phyloP scores from a whole-genome alignment of 2,888 invertebrate species.

The Troides aeacus region DNA sequence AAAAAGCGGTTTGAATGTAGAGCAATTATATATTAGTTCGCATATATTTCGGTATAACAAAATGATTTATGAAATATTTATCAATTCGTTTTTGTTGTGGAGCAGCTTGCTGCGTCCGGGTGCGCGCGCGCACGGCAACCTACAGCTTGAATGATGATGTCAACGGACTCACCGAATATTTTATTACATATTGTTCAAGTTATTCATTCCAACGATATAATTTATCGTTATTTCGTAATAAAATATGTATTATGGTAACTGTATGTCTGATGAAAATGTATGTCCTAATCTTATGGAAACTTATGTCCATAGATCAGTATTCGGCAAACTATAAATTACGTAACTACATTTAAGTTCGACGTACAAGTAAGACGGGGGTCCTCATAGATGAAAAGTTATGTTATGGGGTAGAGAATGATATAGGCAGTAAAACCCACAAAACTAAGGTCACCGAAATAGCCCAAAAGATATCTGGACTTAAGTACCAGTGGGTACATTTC shows the following conservation, averaged over 20 bases:
- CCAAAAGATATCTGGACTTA: too few relatives aligned
- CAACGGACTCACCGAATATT: not conserved
- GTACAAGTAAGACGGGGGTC: too few relatives aligned
- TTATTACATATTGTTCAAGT: not conserved
- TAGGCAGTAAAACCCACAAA: too few relatives aligned
- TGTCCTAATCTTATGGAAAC: too few relatives aligned
- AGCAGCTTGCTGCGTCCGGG: not conserved
- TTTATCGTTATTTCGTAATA: not conserved
- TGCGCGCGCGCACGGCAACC: not conserved
- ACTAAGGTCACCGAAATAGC: too few relatives aligned
- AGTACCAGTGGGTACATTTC: too few relatives aligned
- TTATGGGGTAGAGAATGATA: too few relatives aligned
- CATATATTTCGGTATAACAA: not conserved
- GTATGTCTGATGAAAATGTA: not conserved
- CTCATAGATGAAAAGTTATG: too few relatives aligned
- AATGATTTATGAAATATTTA: conserved; percentile 1
- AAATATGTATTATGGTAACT: not conserved
- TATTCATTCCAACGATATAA: not conserved
- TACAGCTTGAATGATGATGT: not conserved
- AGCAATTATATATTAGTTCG: conserved; percentile 8
- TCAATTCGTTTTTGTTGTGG: not conserved
- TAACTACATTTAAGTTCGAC: too few relatives aligned
- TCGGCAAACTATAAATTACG: too few relatives aligned
- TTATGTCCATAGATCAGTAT: too few relatives aligned
- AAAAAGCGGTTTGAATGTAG: conserved; percentile 12